Conservation (phyloP, 2,797 vertebrate species). For the Xiphorhynchus erythropygius region DNA sequence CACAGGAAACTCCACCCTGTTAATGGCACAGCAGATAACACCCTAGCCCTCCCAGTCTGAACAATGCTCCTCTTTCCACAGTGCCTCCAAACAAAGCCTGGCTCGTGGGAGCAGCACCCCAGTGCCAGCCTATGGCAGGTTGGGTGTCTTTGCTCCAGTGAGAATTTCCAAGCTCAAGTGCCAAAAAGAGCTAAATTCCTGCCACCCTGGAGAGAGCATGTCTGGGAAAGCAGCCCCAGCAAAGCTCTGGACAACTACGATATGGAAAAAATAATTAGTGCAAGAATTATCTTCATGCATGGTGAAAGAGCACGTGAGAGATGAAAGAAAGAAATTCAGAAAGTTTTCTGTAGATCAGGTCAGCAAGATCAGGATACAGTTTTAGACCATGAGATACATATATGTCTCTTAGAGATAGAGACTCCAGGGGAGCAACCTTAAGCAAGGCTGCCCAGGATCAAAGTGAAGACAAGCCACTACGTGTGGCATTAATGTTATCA, state of each 20-base stretch:
- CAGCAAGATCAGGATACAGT: not conserved
- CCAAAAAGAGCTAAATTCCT: not conserved
- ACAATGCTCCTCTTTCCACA: not conserved
- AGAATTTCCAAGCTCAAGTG: not conserved
- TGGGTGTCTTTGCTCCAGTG: not conserved
- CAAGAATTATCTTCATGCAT: not conserved
- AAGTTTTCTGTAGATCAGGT: not conserved
- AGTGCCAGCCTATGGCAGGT: not conserved
- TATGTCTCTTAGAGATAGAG: not conserved
- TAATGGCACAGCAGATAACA: not conserved
- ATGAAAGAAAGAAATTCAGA: not conserved
- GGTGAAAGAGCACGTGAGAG: accelerated
- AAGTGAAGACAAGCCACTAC: not conserved
- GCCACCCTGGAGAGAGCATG: not conserved
- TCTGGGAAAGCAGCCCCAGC: not conserved
- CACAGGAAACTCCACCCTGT: not conserved
- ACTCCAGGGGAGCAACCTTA: not conserved
- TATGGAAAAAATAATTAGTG: not conserved
- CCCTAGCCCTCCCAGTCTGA: not conserved
- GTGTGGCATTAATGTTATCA: not conserved
- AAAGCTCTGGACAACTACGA: not conserved
- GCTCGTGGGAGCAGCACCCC: not conserved
- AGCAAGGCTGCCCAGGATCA: not conserved
- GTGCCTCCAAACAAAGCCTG: not conserved
- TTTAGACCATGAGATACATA: not conserved